Base-by-base conservation (phyloP, 2,888 invertebrate species). In the Liopterus haemorrhoidalis region DNA sequence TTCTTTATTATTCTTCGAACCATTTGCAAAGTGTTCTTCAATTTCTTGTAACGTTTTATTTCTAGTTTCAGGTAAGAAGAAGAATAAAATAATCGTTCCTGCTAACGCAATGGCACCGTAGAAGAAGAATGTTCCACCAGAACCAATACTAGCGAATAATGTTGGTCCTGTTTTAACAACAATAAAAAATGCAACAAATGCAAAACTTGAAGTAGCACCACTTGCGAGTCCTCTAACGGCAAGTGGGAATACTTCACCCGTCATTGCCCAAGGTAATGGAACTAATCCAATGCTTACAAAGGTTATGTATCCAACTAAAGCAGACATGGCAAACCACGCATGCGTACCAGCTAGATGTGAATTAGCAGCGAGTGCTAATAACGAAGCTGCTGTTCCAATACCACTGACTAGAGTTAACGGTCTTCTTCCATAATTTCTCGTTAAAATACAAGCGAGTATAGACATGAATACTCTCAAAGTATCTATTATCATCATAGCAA, bases 221-320 rank as follows among this genome's bases (percentile, higher is more conserved):
- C 81, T 77, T 0, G 82, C 82, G 0, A 81, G 59, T 0, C 81
- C 82, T 18, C 81, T 69, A 1, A 74, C 72, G 44, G 70, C 72
- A 1, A 74, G 72, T 1, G 82, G 77, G 57, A 83, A 84, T 0
- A 85, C 69, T 64, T 86, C 85, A 0, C 83, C 83, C 52, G 81
- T 79, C 76, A 85, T 78, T 20, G 82, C 77, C 78, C 85, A 85
- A 0, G 85, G 84, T 37, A 85, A 58, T 0, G 83, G 81, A 8
- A 79, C 72, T 12, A 80, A 59, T 0, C 84, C 82, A 39, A 78
- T 68, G 1, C 75, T 72, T 35, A 79, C 71, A 37, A 77, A 76
- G 30, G 73, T 70, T 8, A 79, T 78, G 55, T 81, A 81, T 2
- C 68, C 58, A 61, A 80, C 59, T 38, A 79, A 58, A 60, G 73